Base-by-base conservation (phyloP, 2,888 invertebrate species). In the Gnatocerus cornutus region DNA sequence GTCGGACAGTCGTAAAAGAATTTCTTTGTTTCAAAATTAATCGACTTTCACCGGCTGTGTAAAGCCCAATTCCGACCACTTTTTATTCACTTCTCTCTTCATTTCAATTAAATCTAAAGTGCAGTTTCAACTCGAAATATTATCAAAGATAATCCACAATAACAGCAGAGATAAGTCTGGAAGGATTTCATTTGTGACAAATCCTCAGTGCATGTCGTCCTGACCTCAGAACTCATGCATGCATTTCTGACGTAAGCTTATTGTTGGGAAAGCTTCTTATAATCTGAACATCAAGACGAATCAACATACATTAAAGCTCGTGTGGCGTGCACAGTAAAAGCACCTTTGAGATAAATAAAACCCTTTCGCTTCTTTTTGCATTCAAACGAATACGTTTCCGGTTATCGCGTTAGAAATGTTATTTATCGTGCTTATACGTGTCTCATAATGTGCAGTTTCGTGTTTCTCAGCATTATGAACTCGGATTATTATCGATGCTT, bases 321-420 rank as follows among this genome's bases (percentile, higher is more conserved):
- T 46, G 33, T 59, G 59, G 59, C 59, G 59, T 59, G 59, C 45
- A 45, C 45, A 29, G 30, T 59, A 45, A 59, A 59, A 59, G 59
- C 46, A 59, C 59, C 59, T 43, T 59, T 59, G 59, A 59, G 59
- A 59, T 59, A 59, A 59, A 59, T 59, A 59, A 59, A 59, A 59
- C 59, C 59, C 45, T 59, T 59, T 59, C 45, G 45, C 29, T 41
- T 43, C 30, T 27, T 21, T 56, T 43, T 41, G 56, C 21, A 45
- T 59, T 30, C 59, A 30, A 14, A 21, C 29, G 12, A 56, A 16
- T 56, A 14, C 10, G 59, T 45, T 46, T 29, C 59, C 43, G 43
- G 59, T 59, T 59, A 59, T 59, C 59, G 59, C 16, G 45, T 59
- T 30, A 3, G 45, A 45, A 46, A 45, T 29, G 43, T 59, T 59